Evolutionary conservation across 1,140 invertebrate genomes (phyloP).

Genomic region (Scaptomyza graminum): DNA sequence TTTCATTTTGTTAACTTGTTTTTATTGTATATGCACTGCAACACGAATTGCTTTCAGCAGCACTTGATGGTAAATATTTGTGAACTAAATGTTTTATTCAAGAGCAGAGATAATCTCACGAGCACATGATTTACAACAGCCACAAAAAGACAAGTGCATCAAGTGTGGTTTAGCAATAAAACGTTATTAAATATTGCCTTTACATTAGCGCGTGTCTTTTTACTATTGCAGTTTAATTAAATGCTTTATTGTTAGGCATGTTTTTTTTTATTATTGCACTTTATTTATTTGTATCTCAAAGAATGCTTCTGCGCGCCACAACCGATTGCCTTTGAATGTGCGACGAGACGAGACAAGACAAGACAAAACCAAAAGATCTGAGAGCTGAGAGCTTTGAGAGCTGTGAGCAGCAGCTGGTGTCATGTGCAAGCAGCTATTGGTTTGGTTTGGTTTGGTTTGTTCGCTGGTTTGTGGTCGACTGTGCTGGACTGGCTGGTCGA

Average conservation of each 20-base stretch:
- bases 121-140: constrained; percentile 27
- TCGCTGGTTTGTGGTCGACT: background rate
- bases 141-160: constrained; percentile 6
- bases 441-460: background rate
- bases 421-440: constrained; percentile 24
- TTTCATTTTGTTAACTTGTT: constrained; percentile 67
- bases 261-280: constrained; percentile 6
- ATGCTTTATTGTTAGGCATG: constrained; percentile 14
- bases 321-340: constrained; percentile 37
- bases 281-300: constrained; percentile 18
- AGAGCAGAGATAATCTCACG: constrained; percentile 4
- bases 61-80: constrained; percentile 28
- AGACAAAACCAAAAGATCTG: constrained; percentile 4
- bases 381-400: constrained; percentile 1
- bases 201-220: constrained; percentile 31
- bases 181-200: constrained; percentile 8
- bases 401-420: constrained; percentile 22
- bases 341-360: background rate
- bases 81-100: constrained; percentile 20
- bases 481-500: constrained; percentile 1
- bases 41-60: background rate
- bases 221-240: constrained; percentile 35
- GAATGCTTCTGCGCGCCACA: constrained; percentile 48
- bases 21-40: background rate
- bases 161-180: background rate